A percentile compares a stretch with the other conserved stretches of the same genome.
Evolutionary conservation across 64 coral and sea anemone genomes (phyloP).

Genomic region (Cladopsammia gracilis): DNA sequence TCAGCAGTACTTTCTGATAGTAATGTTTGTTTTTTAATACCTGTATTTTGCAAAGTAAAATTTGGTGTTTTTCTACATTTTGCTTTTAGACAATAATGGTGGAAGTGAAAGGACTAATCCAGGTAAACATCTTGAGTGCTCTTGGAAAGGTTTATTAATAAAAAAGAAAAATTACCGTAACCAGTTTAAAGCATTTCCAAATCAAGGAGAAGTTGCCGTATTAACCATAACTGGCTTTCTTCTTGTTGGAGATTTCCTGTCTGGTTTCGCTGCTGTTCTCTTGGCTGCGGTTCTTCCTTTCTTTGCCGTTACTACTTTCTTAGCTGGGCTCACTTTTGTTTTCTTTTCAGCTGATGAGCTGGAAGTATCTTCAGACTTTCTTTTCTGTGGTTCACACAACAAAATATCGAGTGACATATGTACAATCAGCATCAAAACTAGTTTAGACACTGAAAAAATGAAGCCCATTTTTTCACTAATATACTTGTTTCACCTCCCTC

Average conservation of each 20-base stretch:
- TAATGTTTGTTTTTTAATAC: no score
- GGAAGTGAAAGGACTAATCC: no score
- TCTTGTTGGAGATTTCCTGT: not conserved
- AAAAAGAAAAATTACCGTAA: not conserved
- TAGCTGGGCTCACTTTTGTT: slow-evolving; percentile 1
- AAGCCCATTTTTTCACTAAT: no score
- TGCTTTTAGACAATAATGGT: no score
- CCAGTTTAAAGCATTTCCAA: not conserved
- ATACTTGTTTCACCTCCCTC: no score
- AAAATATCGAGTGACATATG: not conserved
- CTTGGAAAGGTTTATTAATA: not conserved
- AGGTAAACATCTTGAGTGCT: no score
- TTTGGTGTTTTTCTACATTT: no score
- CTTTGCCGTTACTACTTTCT: not conserved
- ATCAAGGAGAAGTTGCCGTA: slow-evolving; percentile 55
- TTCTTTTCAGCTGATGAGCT: not conserved
- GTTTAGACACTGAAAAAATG: no score
- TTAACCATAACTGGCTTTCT: slow-evolving; percentile 54
- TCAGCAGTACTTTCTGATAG: no score
- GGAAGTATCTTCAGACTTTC: not conserved
- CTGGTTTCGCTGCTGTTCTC: not conserved
- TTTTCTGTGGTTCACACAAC: slow-evolving; percentile 16
- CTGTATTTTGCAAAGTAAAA: no score
- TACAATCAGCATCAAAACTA: not conserved
- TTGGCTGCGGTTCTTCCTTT: not conserved